These are phyloP conservation scores for Parnassius smintheus DNA, from an alignment of 2,888 invertebrate species.

Conservation along the genomic window DNA sequence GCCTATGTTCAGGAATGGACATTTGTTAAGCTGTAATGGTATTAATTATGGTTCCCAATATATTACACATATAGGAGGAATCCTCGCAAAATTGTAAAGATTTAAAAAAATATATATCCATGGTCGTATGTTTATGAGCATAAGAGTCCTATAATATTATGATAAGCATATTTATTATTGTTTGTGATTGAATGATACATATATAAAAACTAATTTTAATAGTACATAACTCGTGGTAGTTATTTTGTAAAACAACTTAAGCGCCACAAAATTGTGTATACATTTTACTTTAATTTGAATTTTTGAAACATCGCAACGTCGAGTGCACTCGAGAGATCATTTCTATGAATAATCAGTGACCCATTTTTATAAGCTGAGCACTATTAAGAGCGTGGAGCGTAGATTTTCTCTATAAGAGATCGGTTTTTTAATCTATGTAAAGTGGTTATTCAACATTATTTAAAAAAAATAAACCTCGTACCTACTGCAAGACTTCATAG, in stretches of 20 bases:
- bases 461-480: background rate
- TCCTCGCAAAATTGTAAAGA: too few species aligned
- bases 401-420: background rate
- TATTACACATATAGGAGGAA: too few species aligned
- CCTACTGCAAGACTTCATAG: background rate
- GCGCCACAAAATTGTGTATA: conserved; percentile 7
- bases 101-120: too few species aligned
- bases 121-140: too few species aligned
- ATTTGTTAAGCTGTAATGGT: too few species aligned
- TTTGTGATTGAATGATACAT: too few species aligned
- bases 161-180: too few species aligned
- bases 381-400: conserved; percentile 4
- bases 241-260: background rate
- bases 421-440: conserved; percentile 12
- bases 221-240: too few species aligned
- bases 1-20: too few species aligned
- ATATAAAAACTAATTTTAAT: too few species aligned
- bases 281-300: conserved; percentile 16
- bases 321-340: conserved; percentile 2
- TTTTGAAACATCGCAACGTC: background rate
- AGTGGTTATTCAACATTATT: conserved; percentile 3
- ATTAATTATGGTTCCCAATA: too few species aligned
- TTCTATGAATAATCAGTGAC: conserved; percentile 19
- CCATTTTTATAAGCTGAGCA: conserved; percentile 8
- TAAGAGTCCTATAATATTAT: too few species aligned